phyloP scores from a whole-genome alignment of 2,113 vertebrate species.

The Cyrtonyx montezumae region DNA sequence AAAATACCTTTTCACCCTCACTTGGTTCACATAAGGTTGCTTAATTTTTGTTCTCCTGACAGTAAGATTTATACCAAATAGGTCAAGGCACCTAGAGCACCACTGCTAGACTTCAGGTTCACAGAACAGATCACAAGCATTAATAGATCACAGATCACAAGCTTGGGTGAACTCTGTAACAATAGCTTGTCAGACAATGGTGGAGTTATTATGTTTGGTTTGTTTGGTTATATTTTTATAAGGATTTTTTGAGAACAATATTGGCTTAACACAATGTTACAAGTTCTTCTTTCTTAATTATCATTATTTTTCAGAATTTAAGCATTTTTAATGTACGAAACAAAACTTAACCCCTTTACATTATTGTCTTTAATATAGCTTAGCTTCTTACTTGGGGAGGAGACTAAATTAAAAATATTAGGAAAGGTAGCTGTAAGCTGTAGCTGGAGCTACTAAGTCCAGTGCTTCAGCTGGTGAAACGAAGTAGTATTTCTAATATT shows the following conservation, averaged over 20 bases:
- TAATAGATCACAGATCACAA: neutral
- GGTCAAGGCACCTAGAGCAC: neutral
- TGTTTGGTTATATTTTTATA: neutral
- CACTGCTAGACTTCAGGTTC: neutral
- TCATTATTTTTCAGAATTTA: neutral
- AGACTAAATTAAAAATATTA: neutral
- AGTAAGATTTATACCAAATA: neutral
- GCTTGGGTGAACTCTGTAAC: constrained; percentile 25
- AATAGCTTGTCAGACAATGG: neutral
- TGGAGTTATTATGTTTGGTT: neutral
- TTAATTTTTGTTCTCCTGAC: neutral
- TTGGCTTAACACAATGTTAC: neutral
- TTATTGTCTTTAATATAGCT: neutral
- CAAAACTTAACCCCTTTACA: neutral
- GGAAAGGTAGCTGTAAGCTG: neutral
- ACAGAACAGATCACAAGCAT: neutral
- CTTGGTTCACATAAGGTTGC: neutral
- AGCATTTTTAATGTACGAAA: neutral
- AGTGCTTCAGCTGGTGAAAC: neutral
- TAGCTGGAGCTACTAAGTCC: neutral
- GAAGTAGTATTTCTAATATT: neutral
- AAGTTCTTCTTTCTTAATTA: neutral
- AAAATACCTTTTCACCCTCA: neutral
- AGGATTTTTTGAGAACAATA: neutral
- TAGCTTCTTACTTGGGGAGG: neutral